A percentile compares a stretch with the other conserved stretches of the same genome.
These are phyloP conservation scores for Mechanitis messenoides DNA, from an alignment of 2,888 invertebrate genomes.

Conservation along the genomic window DNA sequence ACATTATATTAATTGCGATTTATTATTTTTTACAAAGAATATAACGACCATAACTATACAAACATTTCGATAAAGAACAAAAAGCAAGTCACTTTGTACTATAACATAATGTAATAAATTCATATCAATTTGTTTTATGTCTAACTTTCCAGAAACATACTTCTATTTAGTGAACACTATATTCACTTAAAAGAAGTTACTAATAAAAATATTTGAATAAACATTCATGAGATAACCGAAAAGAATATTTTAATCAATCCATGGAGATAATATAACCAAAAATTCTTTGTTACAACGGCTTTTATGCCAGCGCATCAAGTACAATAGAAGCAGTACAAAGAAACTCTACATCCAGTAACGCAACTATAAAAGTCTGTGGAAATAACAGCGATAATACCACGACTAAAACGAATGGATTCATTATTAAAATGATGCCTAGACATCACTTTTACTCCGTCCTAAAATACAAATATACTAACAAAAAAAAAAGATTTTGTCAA, in stretches of 20 bases:
- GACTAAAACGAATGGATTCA: conserved; percentile 34
- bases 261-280: not conserved
- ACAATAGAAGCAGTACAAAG: conserved; percentile 30
- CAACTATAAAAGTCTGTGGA: conserved; percentile 42
- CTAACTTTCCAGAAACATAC: no score
- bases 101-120: not conserved
- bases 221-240: not conserved
- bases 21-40: not conserved
- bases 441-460: no score
- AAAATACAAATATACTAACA: no score
- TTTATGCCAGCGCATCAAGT: conserved; percentile 22
- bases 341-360: conserved; percentile 30
- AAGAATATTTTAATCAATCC: conserved; percentile 1
- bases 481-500: no score
- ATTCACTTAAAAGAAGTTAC: no score
- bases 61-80: not conserved
- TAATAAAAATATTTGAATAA: no score
- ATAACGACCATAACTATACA: not conserved
- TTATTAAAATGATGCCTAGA: no score
- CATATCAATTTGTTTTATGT: no score
- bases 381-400: conserved; percentile 45
- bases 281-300: conserved; percentile 8
- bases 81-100: not conserved
- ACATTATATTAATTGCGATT: not conserved
- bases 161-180: no score